phyloP scores from a whole-genome alignment of 2,888 invertebrate species.

The Dryadula phaetusa region DNA sequence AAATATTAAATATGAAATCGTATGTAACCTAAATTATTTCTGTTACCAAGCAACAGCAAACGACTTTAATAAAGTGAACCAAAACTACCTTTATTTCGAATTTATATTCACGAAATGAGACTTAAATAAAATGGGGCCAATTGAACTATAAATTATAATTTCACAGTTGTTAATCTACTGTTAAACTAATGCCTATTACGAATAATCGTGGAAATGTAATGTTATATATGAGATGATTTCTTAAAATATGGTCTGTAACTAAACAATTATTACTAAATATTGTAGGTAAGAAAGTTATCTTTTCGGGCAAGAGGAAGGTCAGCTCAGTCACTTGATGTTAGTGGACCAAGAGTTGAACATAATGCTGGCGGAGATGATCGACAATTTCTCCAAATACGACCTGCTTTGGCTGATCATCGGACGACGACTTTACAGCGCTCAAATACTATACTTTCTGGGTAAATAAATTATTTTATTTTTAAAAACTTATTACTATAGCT shows the following conservation, averaged over 20 bases:
- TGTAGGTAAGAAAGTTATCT: slow-evolving; percentile 74
- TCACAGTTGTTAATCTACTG: slow-evolving; percentile 53
- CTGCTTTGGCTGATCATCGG: slow-evolving; percentile 74
- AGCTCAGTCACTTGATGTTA: slow-evolving; percentile 75
- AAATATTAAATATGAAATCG: background rate
- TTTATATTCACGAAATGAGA: slow-evolving; percentile 64
- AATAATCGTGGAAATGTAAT: slow-evolving; percentile 80
- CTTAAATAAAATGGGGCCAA: slow-evolving; percentile 67
- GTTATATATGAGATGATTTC: background rate
- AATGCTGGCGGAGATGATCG: slow-evolving; percentile 71
- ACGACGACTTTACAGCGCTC: slow-evolving; percentile 70
- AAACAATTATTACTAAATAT: slow-evolving; percentile 17
- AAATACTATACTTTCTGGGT: slow-evolving; percentile 79
- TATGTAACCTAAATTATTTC: slow-evolving; percentile 26
- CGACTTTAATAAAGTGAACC: slow-evolving; percentile 64
- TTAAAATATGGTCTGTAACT: background rate
- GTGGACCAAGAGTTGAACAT: slow-evolving; percentile 59
- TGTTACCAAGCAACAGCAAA: slow-evolving; percentile 66
- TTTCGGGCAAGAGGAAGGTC: slow-evolving; percentile 79
- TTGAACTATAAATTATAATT: slow-evolving; percentile 43
- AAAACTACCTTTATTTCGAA: slow-evolving; percentile 74
- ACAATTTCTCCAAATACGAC: slow-evolving; percentile 76
- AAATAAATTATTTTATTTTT: no score
- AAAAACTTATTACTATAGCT: no score
- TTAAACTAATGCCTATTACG: slow-evolving; percentile 73